Base-by-base conservation (phyloP, 2,888 invertebrate species). In the Brachypterus glaber region DNA sequence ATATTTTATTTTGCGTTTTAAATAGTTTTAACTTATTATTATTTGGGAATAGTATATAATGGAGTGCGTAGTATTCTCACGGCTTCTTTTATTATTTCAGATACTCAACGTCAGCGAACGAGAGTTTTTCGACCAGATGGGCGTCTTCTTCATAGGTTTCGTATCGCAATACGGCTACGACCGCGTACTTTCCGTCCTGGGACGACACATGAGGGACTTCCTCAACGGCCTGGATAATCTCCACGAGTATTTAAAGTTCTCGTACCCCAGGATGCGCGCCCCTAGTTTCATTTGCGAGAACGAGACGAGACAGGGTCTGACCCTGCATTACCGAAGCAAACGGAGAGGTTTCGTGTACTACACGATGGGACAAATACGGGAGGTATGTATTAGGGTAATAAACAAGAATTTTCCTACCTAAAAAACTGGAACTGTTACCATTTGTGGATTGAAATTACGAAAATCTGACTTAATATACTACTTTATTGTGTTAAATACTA, bases 211-310 rank as follows among this genome's bases (percentile, higher is more conserved):
- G 80, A 71, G 95, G 36, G 95, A 96, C 66, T 96, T 96, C 59
- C 76, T 96, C 2, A 96, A 95, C 59, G 93, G 90, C 0, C 69
- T 97, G 51, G 96, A 97, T 67, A 96, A 96, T 68, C 72, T 97
- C 15, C 97, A 97, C 63, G 96, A 96, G 63, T 97, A 97, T 63
- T 72, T 97, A 31, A 88, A 95, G 64, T 93, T 93, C 68, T 92
- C 91, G 36, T 95, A 95, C 61, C 93, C 93, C 0, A 75, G 85
- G 51, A 81, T 81, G 80, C 69, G 83, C 47, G 95, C 96, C 0
- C 97, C 97, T 0, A 92, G 92, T 36, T 97, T 97, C 63, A 95
- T 93, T 52, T 93, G 93, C 58, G 95, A 95, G 64, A 90, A 92
- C 59, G 96, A 97, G 64, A 88, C 90, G 0, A 74, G 85, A 38